Evolutionary conservation across 2,113 vertebrate genomes (phyloP), one percentile per base, ranked within the genome.

Genomic region (Leucosticte australis): DNA sequence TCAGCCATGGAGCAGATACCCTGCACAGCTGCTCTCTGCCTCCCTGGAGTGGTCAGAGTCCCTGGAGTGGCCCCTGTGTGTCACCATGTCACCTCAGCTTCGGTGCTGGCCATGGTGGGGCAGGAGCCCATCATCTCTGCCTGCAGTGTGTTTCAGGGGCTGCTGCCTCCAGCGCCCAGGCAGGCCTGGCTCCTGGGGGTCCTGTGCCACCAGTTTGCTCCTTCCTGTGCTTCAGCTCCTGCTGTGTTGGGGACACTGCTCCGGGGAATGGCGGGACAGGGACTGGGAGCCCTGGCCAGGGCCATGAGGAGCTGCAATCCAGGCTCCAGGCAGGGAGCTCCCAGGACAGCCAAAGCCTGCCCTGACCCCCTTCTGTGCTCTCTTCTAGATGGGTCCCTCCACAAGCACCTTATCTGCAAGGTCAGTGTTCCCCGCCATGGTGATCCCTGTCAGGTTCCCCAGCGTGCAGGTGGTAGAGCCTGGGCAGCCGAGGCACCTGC

Each of bases 321-420:
- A 17, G 53, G 80, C 59, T 60, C 18, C 77, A 11, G 47, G 1
- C 57, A 31, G 46, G 39, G 74, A 63, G 52, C 39, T 81, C 26
- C 24, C 15, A 5, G 55, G 44, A 46, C 37, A 90, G 50, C 49
- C 14, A n/a, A 1, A n/a, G 33, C 57, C 47, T 74, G 47, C 47
- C 87, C 70, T 95, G 82, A 96, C 55, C 52, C 28, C 26, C 2
- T 53, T 91, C 87, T 96, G 57, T 96, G 57, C 77, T 95, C 62
- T 97, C 68, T 97, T 78, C 89, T 85, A 98, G 98, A 97, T 95
- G 97, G 89, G 13, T 73, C 84, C 67, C 41, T 86, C 37, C 83
- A 96, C 92, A 97, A 97, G 83, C 97, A 97, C 8, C 10, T 97
- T 41, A 97, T 98, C 90, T 98, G 97, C 96, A 98, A 98, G 98